Evolutionary conservation across 2,797 vertebrate genomes (phyloP).

Genomic region (Cyclopterus lumpus): DNA sequence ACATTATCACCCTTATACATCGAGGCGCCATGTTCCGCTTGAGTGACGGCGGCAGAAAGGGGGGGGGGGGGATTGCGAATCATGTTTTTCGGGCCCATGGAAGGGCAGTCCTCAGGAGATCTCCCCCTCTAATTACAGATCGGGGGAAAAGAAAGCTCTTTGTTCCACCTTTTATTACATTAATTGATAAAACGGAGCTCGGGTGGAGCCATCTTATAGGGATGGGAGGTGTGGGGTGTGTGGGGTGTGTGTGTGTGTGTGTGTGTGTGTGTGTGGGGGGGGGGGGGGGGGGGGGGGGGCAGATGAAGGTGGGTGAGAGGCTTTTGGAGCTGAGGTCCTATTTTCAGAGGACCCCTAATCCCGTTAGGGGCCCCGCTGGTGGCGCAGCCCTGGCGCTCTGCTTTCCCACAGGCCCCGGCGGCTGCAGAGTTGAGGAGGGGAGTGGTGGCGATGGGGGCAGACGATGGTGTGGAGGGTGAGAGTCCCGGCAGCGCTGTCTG

Average conservation of each 20-base stretch:
- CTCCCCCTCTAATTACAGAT: conserved; percentile 85
- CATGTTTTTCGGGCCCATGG: conserved; percentile 77
- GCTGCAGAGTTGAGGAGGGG: conserved; percentile 40
- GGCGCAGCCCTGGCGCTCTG: conserved; percentile 40
- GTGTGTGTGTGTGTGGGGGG: too few relatives aligned
- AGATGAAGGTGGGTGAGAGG: conserved; percentile 73
- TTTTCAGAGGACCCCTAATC: conserved; percentile 83
- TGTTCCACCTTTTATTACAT: conserved; percentile 88
- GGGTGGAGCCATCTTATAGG: conserved; percentile 67
- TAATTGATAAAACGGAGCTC: conserved; percentile 85
- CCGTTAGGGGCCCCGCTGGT: conserved; percentile 76
- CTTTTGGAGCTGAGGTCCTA: conserved; percentile 64
- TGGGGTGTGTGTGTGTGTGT: too few relatives aligned
- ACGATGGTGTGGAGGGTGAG: conserved; percentile 51
- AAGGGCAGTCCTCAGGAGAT: conserved; percentile 82
- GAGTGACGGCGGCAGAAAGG: conserved; percentile 44
- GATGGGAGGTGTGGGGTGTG: too few relatives aligned
- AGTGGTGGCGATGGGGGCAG: conserved; percentile 37
- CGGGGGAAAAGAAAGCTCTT: conserved; percentile 81
- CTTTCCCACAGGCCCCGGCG: conserved; percentile 64
- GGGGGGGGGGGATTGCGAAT: conserved; percentile 50
- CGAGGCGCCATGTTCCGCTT: conserved; percentile 70
- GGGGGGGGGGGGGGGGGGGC: conserved; percentile 59
- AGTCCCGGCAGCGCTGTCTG: conserved; percentile 62
- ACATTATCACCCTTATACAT: conserved; percentile 81